Evolutionary conservation across 2,888 invertebrate species (phyloP).

Genomic region (Netelia inedita): DNA sequence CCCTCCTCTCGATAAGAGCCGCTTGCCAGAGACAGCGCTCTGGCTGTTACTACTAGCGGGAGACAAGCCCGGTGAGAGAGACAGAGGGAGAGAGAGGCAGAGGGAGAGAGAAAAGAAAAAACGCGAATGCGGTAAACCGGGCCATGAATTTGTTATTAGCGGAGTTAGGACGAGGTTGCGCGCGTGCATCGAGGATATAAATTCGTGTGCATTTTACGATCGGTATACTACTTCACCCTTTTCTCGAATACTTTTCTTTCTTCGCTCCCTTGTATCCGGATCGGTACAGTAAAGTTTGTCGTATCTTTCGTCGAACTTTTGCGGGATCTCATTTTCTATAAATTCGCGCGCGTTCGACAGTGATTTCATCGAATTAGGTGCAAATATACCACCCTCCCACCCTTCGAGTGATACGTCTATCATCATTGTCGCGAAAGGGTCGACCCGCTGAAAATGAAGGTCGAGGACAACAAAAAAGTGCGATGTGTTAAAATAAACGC

Average conservation of each 20-base stretch:
- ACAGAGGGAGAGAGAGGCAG: constrained; percentile 27
- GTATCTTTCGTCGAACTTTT: too few relatives aligned
- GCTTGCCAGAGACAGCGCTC: constrained; percentile 2
- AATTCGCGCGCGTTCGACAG: too few relatives aligned
- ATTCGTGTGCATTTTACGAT: constrained; percentile 7
- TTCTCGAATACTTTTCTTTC: not conserved
- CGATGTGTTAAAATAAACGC: too few relatives aligned
- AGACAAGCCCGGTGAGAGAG: not conserved
- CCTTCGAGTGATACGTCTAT: too few relatives aligned
- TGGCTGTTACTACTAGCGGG: constrained; percentile 1
- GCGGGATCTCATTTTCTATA: too few relatives aligned
- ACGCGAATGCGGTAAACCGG: constrained; percentile 66
- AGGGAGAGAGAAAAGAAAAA: constrained; percentile 7
- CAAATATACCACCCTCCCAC: too few relatives aligned
- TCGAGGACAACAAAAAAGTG: too few relatives aligned
- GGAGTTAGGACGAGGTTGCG: constrained; percentile 53
- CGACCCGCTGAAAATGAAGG: too few relatives aligned
- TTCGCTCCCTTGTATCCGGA: not conserved
- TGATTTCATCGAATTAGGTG: too few relatives aligned
- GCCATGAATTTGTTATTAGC: constrained; percentile 71
- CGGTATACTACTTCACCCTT: not conserved
- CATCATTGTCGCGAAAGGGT: too few relatives aligned
- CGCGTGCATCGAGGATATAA: constrained; percentile 27
- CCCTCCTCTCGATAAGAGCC: constrained; percentile 44
- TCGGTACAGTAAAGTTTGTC: too few relatives aligned